phyloP scores from a whole-genome alignment of 2,888 invertebrate species.

The Arrhopalites spinosus region DNA sequence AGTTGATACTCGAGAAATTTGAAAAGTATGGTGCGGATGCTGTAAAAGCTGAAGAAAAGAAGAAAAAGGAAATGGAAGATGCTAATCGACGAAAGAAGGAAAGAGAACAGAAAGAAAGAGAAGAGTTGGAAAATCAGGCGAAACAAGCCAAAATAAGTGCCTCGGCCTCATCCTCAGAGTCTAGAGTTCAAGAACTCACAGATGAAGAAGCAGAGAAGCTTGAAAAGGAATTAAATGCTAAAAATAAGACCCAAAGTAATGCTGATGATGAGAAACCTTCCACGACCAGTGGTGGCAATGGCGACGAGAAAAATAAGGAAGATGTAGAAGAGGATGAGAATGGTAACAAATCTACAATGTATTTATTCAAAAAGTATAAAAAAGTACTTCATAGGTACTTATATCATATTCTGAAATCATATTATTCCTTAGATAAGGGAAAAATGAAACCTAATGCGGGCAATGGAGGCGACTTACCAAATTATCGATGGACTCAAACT shows the following conservation, averaged over 20 bases:
- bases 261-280: constrained; percentile 62
- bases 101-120: constrained; percentile 67
- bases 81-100: constrained; percentile 72
- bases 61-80: constrained; percentile 68
- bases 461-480: constrained; percentile 92
- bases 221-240: constrained; percentile 52
- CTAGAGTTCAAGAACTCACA: constrained; percentile 78
- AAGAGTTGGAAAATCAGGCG: constrained; percentile 65
- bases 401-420: neutral
- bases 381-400: too few species aligned
- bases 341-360: constrained; percentile 67
- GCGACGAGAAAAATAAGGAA: constrained; percentile 56
- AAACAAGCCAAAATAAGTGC: constrained; percentile 55
- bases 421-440: constrained; percentile 69
- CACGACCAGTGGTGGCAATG: constrained; percentile 61
- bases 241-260: constrained; percentile 26
- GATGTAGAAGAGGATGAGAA: constrained; percentile 67
- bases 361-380: neutral
- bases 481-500: constrained; percentile 97
- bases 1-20: constrained; percentile 82
- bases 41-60: constrained; percentile 66
- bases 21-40: constrained; percentile 73
- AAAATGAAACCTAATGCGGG: constrained; percentile 93
- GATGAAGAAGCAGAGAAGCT: constrained; percentile 89
- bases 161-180: constrained; percentile 62